Base-by-base conservation (phyloP, 2,113 vertebrate species). In the Orycteropus afer region DNA sequence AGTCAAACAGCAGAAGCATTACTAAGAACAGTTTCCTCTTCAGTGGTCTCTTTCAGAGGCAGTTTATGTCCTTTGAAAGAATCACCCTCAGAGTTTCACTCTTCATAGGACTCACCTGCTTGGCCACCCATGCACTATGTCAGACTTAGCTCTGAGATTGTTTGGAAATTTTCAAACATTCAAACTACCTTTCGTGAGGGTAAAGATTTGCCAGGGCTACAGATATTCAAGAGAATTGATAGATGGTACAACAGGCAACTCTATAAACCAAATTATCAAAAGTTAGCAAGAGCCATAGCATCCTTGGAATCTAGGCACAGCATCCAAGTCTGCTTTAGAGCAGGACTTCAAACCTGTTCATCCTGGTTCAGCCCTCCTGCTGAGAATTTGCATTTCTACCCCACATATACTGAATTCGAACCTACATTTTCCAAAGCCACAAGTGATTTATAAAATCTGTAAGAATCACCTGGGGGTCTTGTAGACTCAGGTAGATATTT, bases 1-100 rank as follows among this genome's bases (percentile, higher is more conserved):
- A 55, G 18, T 14, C 20, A 37, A 25, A 10, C 1, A 71, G 7
- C 25, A 7, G n/a, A 37, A 67, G 34, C 5, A 2, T 0, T 22
- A 25, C 59, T 4, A 0, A 18, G n/a, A 47, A 49, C 34, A 29
- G 2, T 29, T 32, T 40, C 27, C 25, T 23, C n/a, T 78, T 13
- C 20, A 51, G 2, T 14, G n/a, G 2, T 13, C 10, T 45, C 57
- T 87, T 45, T 45, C 55, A 51, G 55, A 25, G 32, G 42, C 55
- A 57, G 71, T 37, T 49, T 20, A 37, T 0, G 0, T 22, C 55
- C 32, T 42, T 59, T 0, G 22, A 49, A 45, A 51, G 27, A 22
- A 76, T 23, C 18, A 5, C 10, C 18, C 20, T 67, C 65, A n/a
- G 65, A 6, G 34, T 15, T 5, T 37, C 34, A 67, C 20, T 11